Evolutionary conservation across 64 coral and sea anemone species (phyloP).

Genomic region (Montipora cactus): DNA sequence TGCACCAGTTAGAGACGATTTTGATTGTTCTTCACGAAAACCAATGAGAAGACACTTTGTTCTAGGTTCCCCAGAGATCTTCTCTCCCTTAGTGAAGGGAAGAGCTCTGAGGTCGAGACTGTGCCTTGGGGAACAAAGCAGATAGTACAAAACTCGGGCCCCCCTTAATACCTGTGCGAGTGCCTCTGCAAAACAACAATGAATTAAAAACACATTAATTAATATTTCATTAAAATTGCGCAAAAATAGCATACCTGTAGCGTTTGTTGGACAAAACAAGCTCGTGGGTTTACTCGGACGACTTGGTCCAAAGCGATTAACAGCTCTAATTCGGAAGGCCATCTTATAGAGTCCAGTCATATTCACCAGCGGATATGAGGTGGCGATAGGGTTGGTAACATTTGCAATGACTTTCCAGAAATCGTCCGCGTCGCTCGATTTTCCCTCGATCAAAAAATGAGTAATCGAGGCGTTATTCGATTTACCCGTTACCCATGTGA

Average conservation of each 20-base stretch:
- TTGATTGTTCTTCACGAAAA: too few species aligned
- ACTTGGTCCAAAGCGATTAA: constrained; percentile 81
- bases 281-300: constrained; percentile 69
- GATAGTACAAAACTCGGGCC: too few species aligned
- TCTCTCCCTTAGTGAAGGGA: too few species aligned
- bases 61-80: too few species aligned
- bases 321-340: constrained; percentile 74
- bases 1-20: too few species aligned
- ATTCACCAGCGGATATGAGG: constrained; percentile 31
- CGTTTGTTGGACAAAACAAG: constrained; percentile 23
- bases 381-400: constrained; percentile 65
- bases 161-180: too few species aligned
- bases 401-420: constrained; percentile 53
- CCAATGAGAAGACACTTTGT: too few species aligned
- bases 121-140: too few species aligned
- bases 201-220: too few species aligned
- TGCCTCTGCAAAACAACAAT: too few species aligned
- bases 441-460: constrained; percentile 76
- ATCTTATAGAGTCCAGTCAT: constrained; percentile 62
- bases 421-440: constrained; percentile 63
- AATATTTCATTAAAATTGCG: too few species aligned
- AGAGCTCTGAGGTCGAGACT: too few species aligned
- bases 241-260: background rate
- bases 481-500: constrained; percentile 51
- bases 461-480: constrained; percentile 63